These are phyloP conservation scores for Orestias chungarensis DNA, from an alignment of 2,797 vertebrate species.

Conservation along the genomic window DNA sequence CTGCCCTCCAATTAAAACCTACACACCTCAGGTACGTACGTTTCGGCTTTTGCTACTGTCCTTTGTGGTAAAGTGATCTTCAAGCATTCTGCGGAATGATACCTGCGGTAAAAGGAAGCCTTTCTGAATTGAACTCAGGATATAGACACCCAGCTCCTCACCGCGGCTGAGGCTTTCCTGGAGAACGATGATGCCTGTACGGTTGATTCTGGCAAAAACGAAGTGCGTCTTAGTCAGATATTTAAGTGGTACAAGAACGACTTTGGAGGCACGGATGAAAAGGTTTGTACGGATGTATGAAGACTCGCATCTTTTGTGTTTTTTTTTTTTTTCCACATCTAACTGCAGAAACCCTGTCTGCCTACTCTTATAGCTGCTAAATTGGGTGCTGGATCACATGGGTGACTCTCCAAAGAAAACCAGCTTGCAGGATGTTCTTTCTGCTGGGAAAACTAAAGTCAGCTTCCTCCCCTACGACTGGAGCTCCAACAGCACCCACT, in stretches of 20 bases:
- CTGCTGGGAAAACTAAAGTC: slow-evolving; percentile 78
- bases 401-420: slow-evolving; percentile 80
- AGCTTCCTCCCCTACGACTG: slow-evolving; percentile 84
- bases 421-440: slow-evolving; percentile 75
- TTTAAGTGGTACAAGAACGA: slow-evolving; percentile 86
- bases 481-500: slow-evolving; percentile 79
- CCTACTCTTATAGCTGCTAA: slow-evolving; percentile 69
- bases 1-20: slow-evolving; percentile 84
- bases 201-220: slow-evolving; percentile 76
- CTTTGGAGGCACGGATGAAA: slow-evolving; percentile 84
- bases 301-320: neutral
- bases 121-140: slow-evolving; percentile 60
- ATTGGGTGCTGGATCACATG: slow-evolving; percentile 84
- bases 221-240: slow-evolving; percentile 83
- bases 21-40: slow-evolving; percentile 76
- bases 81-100: neutral
- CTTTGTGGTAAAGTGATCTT: neutral
- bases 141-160: slow-evolving; percentile 79
- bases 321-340: neutral
- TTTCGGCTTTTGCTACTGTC: neutral
- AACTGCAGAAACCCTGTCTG: neutral
- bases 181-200: slow-evolving; percentile 78
- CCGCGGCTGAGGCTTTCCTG: slow-evolving; percentile 81
- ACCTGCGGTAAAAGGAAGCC: neutral
- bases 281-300: slow-evolving; percentile 61